Evolutionary conservation across 2,888 invertebrate species (phyloP).

Genomic region (Meiosimyza decipiens): DNA sequence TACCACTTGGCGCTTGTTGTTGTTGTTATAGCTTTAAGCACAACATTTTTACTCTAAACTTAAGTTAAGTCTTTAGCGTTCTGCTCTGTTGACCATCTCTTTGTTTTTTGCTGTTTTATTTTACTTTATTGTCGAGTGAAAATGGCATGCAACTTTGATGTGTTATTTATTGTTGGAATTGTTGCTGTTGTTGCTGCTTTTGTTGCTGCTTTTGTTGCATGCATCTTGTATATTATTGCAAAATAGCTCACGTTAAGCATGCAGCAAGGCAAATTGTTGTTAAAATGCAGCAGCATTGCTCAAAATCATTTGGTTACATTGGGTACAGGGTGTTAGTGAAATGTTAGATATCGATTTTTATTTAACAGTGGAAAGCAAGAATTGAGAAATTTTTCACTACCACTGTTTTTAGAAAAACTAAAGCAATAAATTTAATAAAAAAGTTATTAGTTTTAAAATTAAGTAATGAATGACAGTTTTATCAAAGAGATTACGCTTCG

Average conservation of each 20-base stretch:
- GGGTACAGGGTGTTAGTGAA: neutral
- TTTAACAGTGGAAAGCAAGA: too few relatives aligned
- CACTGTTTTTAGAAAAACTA: too few relatives aligned
- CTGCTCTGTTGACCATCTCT: conserved; percentile 11
- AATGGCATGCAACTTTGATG: conserved; percentile 1
- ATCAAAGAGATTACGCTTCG: too few relatives aligned
- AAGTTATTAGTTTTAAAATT: too few relatives aligned
- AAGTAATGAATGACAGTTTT: too few relatives aligned
- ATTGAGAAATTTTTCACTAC: too few relatives aligned
- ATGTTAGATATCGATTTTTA: too few relatives aligned
- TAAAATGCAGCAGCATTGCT: neutral
- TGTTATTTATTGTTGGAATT: conserved; percentile 22
- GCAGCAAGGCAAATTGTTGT: conserved; percentile 9
- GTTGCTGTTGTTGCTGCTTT: neutral
- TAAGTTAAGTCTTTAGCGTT: neutral
- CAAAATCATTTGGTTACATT: too few relatives aligned
- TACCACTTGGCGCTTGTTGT: conserved; percentile 2
- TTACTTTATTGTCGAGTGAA: neutral
- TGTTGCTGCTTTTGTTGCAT: neutral
- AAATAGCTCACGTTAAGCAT: neutral
- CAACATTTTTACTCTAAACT: neutral
- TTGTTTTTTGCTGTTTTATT: neutral
- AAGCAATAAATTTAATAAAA: too few relatives aligned
- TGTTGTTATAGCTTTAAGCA: neutral
- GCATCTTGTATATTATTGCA: neutral